Evolutionary conservation across 2,113 vertebrate species (phyloP).

Genomic region (Pterophyllum scalare): DNA sequence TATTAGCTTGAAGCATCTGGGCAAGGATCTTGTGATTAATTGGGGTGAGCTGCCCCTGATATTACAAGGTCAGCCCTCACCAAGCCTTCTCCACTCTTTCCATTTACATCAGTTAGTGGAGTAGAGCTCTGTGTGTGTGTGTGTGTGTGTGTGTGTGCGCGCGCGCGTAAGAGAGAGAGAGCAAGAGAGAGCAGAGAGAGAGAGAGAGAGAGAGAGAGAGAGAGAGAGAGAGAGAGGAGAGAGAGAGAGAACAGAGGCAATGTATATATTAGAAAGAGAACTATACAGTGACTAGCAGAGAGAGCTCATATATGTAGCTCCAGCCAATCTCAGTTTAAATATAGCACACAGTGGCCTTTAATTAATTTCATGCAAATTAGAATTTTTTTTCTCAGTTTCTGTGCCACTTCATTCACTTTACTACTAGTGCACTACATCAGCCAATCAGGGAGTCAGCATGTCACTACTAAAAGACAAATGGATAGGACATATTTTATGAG

Average conservation of each 20-base stretch:
- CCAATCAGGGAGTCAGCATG: conserved; percentile 66
- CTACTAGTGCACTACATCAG: conserved; percentile 27
- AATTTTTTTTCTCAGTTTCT: conserved; percentile 53
- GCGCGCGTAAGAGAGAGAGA: too few relatives aligned
- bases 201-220: too few relatives aligned
- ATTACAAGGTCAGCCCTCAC: conserved; percentile 90
- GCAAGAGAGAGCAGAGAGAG: too few relatives aligned
- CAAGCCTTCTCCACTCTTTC: conserved; percentile 87
- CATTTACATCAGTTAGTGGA: conserved; percentile 91
- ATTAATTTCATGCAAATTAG: conserved; percentile 85
- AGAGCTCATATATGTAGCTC: conserved; percentile 59
- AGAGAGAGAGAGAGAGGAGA: not conserved
- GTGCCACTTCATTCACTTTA: conserved; percentile 49
- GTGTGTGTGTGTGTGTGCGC: not conserved
- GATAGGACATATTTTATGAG: not conserved
- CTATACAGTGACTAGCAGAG: not conserved
- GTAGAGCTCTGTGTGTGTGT: conserved; percentile 37
- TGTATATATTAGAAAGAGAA: not conserved
- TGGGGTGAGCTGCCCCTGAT: conserved; percentile 87
- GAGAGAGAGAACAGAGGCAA: not conserved
- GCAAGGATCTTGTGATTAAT: conserved; percentile 91
- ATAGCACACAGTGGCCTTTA: conserved; percentile 80
- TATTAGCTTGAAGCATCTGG: conserved; percentile 90
- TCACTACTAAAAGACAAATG: conserved; percentile 18
- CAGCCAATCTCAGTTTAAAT: conserved; percentile 78